Percentiles rank a stretch among this genome's conserved stretches.
Conservation (phyloP, 2,113 vertebrate genomes). For the Loxodonta africana region DNA sequence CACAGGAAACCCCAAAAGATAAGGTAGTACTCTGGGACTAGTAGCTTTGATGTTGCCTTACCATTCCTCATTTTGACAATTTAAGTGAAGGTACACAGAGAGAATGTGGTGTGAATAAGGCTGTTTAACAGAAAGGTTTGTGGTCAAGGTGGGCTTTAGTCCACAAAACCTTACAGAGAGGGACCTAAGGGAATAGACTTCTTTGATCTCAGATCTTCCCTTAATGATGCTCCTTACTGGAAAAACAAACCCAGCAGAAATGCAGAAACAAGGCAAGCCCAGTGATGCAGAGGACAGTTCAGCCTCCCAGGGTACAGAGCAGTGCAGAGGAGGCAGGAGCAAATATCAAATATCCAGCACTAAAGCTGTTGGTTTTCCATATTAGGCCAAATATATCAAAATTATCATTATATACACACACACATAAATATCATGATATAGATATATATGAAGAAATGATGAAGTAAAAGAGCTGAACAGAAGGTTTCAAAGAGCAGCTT, state of each 20-base stretch:
- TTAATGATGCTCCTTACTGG: not conserved
- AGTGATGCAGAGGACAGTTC: not conserved
- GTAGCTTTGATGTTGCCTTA: not conserved
- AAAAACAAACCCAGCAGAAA: not conserved
- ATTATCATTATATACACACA: too few relatives aligned
- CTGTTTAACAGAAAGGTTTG: not conserved
- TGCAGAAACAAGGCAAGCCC: not conserved
- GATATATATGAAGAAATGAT: too few relatives aligned
- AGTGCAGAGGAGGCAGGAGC: rapidly evolving
- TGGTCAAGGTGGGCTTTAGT: not conserved
- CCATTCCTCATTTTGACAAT: not conserved
- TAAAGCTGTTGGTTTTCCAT: not conserved
- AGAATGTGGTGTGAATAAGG: not conserved
- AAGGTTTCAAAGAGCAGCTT: too few relatives aligned
- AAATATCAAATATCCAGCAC: not conserved
- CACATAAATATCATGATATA: too few relatives aligned
- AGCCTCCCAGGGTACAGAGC: not conserved
- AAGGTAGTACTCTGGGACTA: not conserved
- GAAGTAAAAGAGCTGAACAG: too few relatives aligned
- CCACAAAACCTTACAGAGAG: not conserved
- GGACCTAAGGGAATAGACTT: not conserved
- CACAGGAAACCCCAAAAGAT: not conserved
- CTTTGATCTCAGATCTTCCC: not conserved
- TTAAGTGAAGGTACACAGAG: not conserved
- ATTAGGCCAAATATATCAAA: not conserved